Evolutionary conservation across 2,888 invertebrate genomes (phyloP), one percentile per base, ranked within the genome.

Genomic region (Poecilobothrus nobilitatus): DNA sequence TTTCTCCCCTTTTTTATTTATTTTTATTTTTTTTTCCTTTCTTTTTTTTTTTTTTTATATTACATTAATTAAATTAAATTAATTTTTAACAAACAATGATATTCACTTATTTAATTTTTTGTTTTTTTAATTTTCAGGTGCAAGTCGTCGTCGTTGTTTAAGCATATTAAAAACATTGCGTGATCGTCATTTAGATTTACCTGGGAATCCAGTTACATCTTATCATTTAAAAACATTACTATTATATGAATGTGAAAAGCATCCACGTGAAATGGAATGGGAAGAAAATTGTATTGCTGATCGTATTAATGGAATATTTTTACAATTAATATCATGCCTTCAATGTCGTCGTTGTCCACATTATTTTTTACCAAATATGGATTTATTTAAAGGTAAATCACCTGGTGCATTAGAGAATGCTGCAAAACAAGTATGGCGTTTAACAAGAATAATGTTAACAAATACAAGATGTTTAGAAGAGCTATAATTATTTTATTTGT

Each of bases 291-390:
- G 92, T 73, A 87, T 97, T 73, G 95, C 94, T 1, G 96, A 97
- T 83, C 86, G 95, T 67, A 92, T 95, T 77, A 95, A 95, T 81
- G 96, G 97, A 5, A 95, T 97, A 72, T 91, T 97, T 74, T 86
- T 97, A 72, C 97, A 97, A 83, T 83, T 97, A 78, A 97, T 97
- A 76, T 95, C 95, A 37, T 96, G 96, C 79, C 86, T 97, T 74
- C 97, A 97, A 83, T 97, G 96, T 81, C 89, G 95, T 68, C 86
- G 95, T 70, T 97, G 97, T 82, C 95, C 96, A 61, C 96, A 97
- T 82, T 97, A 97, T 80, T 97, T 97, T 84, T 86, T 97, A 74
- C 96, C 97, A 34, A 92, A 92, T 78, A 87, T 97, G 79, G 96
- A 97, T 83, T 84, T 97, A 71, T 94, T 97, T 83, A 93, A 94